A percentile compares a stretch with the other conserved stretches of the same genome.
Evolutionary conservation across 2,888 invertebrate species (phyloP).

Genomic region (Diploptera punctata): DNA sequence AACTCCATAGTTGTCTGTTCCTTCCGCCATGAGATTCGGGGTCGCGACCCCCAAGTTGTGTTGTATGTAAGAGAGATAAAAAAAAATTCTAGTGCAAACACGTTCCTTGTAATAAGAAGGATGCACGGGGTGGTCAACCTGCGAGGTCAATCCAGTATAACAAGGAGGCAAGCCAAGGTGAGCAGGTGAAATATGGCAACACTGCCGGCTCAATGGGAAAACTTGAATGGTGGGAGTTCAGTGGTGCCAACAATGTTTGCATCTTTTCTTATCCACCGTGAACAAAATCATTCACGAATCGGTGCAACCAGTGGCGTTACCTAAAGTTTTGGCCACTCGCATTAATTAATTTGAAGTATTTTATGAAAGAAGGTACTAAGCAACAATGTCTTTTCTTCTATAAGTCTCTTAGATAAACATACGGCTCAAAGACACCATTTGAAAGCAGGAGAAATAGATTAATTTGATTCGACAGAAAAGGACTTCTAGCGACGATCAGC

Average conservation of each 20-base stretch:
- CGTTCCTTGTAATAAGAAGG: constrained; percentile 1
- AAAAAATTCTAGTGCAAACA: not conserved
- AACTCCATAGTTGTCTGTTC: not conserved
- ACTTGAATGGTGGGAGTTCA: constrained; percentile 23
- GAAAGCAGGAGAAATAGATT: too few species aligned
- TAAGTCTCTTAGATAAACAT: too few species aligned
- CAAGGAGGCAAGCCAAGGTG: constrained; percentile 19
- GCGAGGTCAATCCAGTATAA: constrained; percentile 17
- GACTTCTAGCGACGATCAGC: too few species aligned
- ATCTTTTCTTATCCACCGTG: not conserved
- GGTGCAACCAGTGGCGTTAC: too few species aligned
- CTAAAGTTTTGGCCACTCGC: too few species aligned
- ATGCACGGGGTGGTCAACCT: constrained; percentile 7
- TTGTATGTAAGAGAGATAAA: not conserved
- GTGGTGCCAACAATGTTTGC: constrained; percentile 19
- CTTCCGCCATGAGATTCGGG: constrained; percentile 5
- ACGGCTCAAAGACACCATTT: too few species aligned
- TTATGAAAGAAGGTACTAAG: too few species aligned
- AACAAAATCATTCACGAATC: not conserved
- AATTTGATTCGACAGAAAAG: too few species aligned
- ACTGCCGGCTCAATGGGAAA: constrained; percentile 6
- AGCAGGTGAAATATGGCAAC: constrained; percentile 21
- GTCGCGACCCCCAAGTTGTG: constrained; percentile 11
- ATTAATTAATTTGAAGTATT: too few species aligned
- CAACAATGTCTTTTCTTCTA: too few species aligned